Evolutionary conservation across 1,140 invertebrate species (phyloP), one percentile per base, ranked within the genome.

Genomic region (Drosophila kikkawai): DNA sequence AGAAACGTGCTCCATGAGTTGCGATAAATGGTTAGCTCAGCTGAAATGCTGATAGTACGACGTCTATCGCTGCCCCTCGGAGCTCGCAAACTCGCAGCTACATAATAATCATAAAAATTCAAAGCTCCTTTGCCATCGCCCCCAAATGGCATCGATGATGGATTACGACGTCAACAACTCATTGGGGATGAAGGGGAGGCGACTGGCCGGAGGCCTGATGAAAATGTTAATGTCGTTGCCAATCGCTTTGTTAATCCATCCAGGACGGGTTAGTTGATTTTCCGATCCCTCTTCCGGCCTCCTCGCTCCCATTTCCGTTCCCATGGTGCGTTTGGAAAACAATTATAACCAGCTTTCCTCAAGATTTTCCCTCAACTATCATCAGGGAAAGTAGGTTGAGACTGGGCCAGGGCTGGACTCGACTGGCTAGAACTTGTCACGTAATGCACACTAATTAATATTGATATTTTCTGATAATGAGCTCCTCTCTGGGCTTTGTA

Each of bases 371-470:
- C 63, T 12, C 22, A 36, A 42, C 34, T 48, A 47, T 56, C 19
- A 26, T 37, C 37, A 12, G 44, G 68, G 48, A 42, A 56, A 51
- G 63, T 48, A 44, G 53, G 44, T 42, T 56, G 34, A 44, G 11
- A 19, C 11, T 7, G n/a, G 1, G 45, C 34, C 55, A 12, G 37
- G n/a, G 51, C 41, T 32, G 48, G 22, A 13, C 48, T 36, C 47
- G 26, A 34, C 36, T 26, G 17, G 19, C 57, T 36, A 65, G 56
- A 85, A 75, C 66, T 90, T 90, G 81, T 85, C 86, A 90, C 85
- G 85, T 90, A 88, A 90, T 88, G 79, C 85, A 82, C 63, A 91
- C 85, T 88, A 88, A 88, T 88, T 88, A 88, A 88, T 88, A 88
- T 88, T 90, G 81, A 90, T 88, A 88, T 85, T 88, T 85, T 73